Base-by-base conservation (phyloP, 2,797 vertebrate species). In the Melanogrammus aeglefinus region DNA sequence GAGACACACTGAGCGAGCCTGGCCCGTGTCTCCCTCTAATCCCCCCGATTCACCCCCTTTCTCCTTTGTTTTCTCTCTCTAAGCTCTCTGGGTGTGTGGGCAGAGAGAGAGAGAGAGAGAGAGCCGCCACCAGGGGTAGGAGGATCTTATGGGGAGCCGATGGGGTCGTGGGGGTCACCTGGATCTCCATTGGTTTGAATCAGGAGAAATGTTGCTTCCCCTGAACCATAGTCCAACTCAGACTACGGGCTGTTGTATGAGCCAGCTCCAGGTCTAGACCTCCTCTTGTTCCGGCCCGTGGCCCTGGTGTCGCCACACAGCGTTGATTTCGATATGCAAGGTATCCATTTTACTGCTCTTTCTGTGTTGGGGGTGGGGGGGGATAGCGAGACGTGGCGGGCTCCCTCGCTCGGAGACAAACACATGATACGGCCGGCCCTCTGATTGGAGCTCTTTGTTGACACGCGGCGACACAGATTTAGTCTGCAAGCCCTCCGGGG, bases 81-180 rank as follows among this genome's bases (percentile, higher is more conserved):
- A 74, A 93, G 92, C 87, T 90, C 87, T 78, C 80, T 79, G 88
- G 85, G 83, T 80, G 24, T 81, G 86, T 76, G 71, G 87, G 87
- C 35, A n/a, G 82, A 86, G 86, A 87, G 87, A 82, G 86, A 84
- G 90, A n/a, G n/a, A n/a, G 82, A 86, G 86, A 87, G 87, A 82
- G 86, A 84, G 90, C 87, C 21, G 85, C 85, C 79, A 70, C 79
- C 81, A 87, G 83, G 83, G 77, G 0, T 80, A 80, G 84, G 80
- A 80, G 84, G 80, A 83, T 86, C 87, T 72, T 78, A 88, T 75
- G 78, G 33, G 82, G 80, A 83, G 79, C 84, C 81, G 82, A 82
- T 85, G 83, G 91, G 91, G 92, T 44, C 83, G 91, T 77, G 2
- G 38, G 44, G 13, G 51, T 12, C 44, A 3, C 39, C n/a, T 33